phyloP scores from a whole-genome alignment of 2,113 vertebrate genomes.

The Lepidothrix coronata region DNA sequence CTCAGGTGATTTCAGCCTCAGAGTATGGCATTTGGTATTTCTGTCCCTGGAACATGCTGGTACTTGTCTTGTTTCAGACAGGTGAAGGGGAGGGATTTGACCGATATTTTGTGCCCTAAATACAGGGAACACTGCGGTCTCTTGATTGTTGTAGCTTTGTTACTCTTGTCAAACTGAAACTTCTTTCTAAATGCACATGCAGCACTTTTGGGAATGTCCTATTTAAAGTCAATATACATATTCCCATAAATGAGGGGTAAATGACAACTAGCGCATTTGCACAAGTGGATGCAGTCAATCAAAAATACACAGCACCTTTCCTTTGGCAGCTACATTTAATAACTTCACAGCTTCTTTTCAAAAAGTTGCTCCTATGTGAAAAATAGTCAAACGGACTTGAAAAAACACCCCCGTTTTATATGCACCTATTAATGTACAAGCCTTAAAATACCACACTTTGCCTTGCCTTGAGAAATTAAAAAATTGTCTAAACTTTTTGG shows the following conservation, averaged over 20 bases:
- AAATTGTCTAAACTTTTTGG: not conserved
- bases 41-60: constrained; percentile 2
- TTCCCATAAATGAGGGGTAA: not conserved
- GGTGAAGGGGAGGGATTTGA: not conserved
- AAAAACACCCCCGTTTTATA: not conserved
- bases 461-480: not conserved
- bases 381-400: not conserved
- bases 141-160: not conserved
- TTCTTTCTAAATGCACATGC: not conserved
- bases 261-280: not conserved
- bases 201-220: not conserved
- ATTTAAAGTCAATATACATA: not conserved
- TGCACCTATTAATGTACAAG: not conserved
- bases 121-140: not conserved
- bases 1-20: constrained; percentile 28
- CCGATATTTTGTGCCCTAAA: not conserved
- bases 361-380: not conserved
- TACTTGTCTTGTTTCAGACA: not conserved
- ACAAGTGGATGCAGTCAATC: not conserved
- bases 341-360: not conserved
- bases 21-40: constrained; percentile 48
- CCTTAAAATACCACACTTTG: constrained; percentile 5
- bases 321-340: not conserved
- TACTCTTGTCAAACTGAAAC: not conserved
- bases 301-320: not conserved